Conservation (phyloP, 1,140 invertebrate genomes). For the Maniola jurtina region DNA sequence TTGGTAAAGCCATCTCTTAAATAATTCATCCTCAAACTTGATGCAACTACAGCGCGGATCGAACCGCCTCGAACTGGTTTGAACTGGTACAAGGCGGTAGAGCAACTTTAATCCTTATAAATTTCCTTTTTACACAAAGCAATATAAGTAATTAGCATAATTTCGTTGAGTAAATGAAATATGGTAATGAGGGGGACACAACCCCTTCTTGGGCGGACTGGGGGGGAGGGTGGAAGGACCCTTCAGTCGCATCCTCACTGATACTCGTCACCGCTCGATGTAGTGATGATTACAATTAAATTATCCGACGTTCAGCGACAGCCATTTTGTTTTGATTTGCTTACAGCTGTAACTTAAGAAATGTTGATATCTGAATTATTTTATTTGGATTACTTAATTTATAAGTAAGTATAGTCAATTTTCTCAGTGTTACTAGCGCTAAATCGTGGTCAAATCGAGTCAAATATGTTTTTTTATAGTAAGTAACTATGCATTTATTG, state of each 20-base stretch:
- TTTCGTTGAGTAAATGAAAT: constrained; percentile 79
- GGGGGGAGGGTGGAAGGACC: constrained; percentile 44
- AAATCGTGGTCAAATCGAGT: neutral
- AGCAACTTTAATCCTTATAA: constrained; percentile 78
- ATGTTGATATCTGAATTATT: neutral
- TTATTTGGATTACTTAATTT: neutral
- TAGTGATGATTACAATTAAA: constrained; percentile 76
- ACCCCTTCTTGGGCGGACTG: constrained; percentile 60
- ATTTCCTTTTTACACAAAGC: constrained; percentile 79
- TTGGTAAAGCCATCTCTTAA: constrained; percentile 58
- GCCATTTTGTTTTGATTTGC: constrained; percentile 67
- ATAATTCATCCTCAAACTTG: constrained; percentile 68
- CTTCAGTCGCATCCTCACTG: constrained; percentile 73
- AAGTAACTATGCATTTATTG: too few species aligned
- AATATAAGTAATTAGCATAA: constrained; percentile 80
- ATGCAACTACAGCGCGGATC: constrained; percentile 59
- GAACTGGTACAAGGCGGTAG: constrained; percentile 46
- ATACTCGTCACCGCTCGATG: constrained; percentile 71
- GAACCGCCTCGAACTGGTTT: constrained; percentile 38
- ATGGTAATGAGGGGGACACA: constrained; percentile 74
- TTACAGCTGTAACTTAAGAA: constrained; percentile 15
- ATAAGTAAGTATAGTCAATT: too few species aligned
- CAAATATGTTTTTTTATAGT: too few species aligned
- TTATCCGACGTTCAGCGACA: constrained; percentile 60
- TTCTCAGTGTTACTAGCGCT: neutral